Evolutionary conservation across 1,140 invertebrate species (phyloP).

Genomic region (Tetramorium simillimum): DNA sequence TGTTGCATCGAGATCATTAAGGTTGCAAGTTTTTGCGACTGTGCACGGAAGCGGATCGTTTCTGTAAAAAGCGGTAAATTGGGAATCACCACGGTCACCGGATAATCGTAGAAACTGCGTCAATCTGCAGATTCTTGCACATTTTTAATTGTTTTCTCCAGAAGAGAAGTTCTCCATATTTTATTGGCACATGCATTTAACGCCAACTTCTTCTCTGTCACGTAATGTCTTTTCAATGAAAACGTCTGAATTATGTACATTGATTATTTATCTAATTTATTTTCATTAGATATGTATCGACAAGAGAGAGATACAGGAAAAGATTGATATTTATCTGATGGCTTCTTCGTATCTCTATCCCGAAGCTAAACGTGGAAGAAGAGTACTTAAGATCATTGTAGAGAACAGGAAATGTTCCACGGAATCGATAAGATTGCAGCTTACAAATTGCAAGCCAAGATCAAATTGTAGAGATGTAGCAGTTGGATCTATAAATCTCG

Average conservation of each 20-base stretch:
- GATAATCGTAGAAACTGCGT: not conserved
- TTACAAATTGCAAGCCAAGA: constrained; percentile 4
- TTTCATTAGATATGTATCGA: not conserved
- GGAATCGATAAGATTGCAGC: constrained; percentile 2
- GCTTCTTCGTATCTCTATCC: not conserved
- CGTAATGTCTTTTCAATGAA: not conserved
- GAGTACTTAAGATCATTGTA: constrained; percentile 4
- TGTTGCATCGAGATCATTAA: constrained; percentile 13
- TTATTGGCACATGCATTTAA: not conserved
- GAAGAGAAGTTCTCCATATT: not conserved
- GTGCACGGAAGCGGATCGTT: not conserved
- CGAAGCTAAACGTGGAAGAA: not conserved
- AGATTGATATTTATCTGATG: not conserved
- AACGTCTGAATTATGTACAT: not conserved
- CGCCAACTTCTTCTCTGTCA: not conserved
- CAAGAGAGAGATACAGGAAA: not conserved
- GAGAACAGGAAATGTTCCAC: constrained; percentile 8
- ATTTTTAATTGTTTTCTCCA: constrained; percentile 27
- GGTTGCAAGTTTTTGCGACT: constrained; percentile 28
- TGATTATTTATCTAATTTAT: not conserved
- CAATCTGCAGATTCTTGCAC: not conserved
- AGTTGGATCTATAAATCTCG: not conserved
- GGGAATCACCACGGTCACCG: not conserved
- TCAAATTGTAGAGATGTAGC: not conserved
- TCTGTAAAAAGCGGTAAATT: constrained; percentile 37